Percentiles rank a stretch among this genome's conserved stretches.
phyloP scores from a whole-genome alignment of 1,140 invertebrate genomes.

The Diachasma alloeum region DNA sequence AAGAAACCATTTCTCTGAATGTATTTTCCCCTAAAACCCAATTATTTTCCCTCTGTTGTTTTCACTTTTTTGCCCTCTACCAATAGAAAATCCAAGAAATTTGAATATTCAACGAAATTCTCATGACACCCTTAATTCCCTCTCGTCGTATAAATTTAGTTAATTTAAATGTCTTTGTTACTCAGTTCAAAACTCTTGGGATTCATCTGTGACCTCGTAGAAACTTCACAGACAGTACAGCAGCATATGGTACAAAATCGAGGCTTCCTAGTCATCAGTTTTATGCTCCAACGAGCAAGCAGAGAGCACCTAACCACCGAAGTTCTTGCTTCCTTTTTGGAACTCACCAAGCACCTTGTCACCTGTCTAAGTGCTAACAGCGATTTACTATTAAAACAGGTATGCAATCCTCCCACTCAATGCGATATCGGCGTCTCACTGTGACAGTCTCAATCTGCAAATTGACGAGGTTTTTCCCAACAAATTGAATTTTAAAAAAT shows the following conservation, averaged over 20 bases:
- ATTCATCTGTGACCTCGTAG: slow-evolving; percentile 96
- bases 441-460: no score
- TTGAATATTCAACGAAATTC: not conserved
- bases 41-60: no score
- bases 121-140: not conserved
- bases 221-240: slow-evolving; percentile 95
- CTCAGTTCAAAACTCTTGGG: slow-evolving; percentile 94
- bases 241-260: slow-evolving; percentile 99
- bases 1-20: no score
- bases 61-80: no score
- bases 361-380: slow-evolving; percentile 92
- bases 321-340: slow-evolving; percentile 91
- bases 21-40: no score
- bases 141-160: slow-evolving; percentile 7
- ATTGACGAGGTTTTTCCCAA: no score
- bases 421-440: no score
- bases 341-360: slow-evolving; percentile 95
- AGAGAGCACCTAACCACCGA: slow-evolving; percentile 93
- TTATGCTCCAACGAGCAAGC: slow-evolving; percentile 92
- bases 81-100: no score
- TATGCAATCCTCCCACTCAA: slow-evolving; percentile 50
- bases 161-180: slow-evolving; percentile 40
- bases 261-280: slow-evolving; percentile 97
- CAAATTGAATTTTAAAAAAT: not conserved
- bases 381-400: slow-evolving; percentile 94